Conservation (phyloP, 1,140 invertebrate genomes). For the Drosophila nigromelanica region DNA sequence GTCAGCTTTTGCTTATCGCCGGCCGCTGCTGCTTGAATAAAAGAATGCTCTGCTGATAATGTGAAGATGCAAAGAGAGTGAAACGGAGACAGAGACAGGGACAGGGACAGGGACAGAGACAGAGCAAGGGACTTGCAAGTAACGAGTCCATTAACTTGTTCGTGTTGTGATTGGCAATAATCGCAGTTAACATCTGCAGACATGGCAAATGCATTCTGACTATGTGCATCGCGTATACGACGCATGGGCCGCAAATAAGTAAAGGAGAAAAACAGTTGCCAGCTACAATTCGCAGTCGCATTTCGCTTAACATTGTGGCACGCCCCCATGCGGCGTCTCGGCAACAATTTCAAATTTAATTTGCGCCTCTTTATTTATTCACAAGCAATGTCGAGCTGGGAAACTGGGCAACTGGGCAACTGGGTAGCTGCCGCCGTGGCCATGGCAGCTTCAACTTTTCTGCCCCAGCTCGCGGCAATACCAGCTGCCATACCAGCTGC, state of each 20-base stretch:
- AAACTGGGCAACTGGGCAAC: slow-evolving; percentile 6
- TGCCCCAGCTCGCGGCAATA: slow-evolving; percentile 11
- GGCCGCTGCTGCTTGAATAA: not conserved
- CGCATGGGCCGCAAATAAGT: not conserved
- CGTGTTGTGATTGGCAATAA: slow-evolving; percentile 38
- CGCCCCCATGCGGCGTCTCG: not conserved
- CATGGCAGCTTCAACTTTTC: slow-evolving; percentile 8
- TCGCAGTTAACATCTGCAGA: slow-evolving; percentile 18
- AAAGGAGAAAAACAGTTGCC: not conserved
- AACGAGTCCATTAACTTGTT: slow-evolving; percentile 22
- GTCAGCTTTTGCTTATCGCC: slow-evolving; percentile 28
- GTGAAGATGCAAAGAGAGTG: not conserved
- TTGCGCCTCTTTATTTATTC: slow-evolving; percentile 75
- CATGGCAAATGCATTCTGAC: slow-evolving; percentile 3
- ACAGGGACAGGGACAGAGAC: not conserved
- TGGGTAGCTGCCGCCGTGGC: slow-evolving; percentile 3
- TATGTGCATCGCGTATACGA: slow-evolving; percentile 31
- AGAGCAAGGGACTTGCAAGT: too few relatives aligned
- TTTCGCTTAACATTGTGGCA: not conserved
- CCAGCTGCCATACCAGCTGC: not conserved
- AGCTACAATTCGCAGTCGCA: not conserved
- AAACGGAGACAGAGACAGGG: not conserved
- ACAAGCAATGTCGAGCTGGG: slow-evolving; percentile 35
- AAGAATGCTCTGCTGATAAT: slow-evolving; percentile 16
- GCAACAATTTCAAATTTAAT: slow-evolving; percentile 71